A percentile compares a stretch with the other conserved stretches of the same genome.
Conservation (phyloP, 2,888 invertebrate species). For the Monoplex corrugatus region DNA sequence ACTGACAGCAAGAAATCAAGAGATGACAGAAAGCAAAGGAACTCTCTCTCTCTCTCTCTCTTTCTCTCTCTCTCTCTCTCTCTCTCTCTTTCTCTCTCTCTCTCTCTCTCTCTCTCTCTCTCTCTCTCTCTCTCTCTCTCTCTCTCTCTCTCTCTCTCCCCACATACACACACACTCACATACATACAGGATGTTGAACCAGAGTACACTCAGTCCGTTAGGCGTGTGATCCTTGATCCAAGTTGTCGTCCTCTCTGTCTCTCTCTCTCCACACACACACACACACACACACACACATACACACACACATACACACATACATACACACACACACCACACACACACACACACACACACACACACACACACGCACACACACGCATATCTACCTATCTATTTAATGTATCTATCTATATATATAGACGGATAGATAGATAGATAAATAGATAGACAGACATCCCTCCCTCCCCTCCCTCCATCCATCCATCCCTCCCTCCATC, state of each 20-base stretch:
- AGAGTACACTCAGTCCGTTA: background rate
- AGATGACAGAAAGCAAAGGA: too few species aligned
- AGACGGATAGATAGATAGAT: background rate
- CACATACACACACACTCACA: background rate
- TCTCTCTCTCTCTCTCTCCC: background rate
- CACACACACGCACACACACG: too few species aligned
- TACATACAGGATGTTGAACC: background rate
- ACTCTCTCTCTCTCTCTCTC: background rate
- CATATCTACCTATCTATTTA: background rate
- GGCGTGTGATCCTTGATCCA: too few species aligned
- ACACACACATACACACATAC: background rate
- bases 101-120: conserved; percentile 38
- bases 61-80: background rate
- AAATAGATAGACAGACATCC: background rate
- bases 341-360: too few species aligned
- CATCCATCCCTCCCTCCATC: too few species aligned
- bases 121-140: conserved; percentile 44
- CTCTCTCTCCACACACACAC: too few species aligned
- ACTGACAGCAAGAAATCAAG: too few species aligned
- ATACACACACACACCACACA: background rate
- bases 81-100: conserved; percentile 23
- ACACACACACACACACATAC: background rate
- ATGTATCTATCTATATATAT: background rate
- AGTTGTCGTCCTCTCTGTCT: too few species aligned
- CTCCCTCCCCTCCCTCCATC: too few species aligned